Conservation (phyloP, 1,140 invertebrate genomes). For the Apocrypta bakeri region DNA sequence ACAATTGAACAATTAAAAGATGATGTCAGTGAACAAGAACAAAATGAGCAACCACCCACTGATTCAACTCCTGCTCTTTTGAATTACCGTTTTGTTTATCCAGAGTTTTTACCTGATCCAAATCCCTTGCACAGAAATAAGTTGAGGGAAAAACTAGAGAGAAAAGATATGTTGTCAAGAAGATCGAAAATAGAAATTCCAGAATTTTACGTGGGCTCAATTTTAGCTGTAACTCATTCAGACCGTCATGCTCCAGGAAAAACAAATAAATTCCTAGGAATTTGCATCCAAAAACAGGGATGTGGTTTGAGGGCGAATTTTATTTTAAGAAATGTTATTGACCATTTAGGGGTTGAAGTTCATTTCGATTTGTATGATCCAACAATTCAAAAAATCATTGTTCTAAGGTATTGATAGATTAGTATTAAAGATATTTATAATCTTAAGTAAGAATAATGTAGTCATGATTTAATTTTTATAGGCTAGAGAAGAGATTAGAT, state of each 20-base stretch:
- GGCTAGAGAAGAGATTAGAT: constrained; percentile 95
- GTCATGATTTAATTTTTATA: constrained; percentile 68
- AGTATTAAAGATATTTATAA: background rate
- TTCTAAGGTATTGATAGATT: constrained; percentile 63
- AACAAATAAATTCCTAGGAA: constrained; percentile 93
- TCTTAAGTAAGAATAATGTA: background rate
- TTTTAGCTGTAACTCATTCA: constrained; percentile 93
- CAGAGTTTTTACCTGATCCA: constrained; percentile 95
- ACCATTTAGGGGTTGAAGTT: constrained; percentile 92
- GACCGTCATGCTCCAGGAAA: constrained; percentile 92
- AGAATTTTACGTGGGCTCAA: constrained; percentile 97
- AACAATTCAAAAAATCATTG: constrained; percentile 89
- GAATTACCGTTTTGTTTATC: constrained; percentile 83
- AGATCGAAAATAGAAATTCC: constrained; percentile 90
- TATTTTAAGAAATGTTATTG: constrained; percentile 93
- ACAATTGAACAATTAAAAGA: background rate
- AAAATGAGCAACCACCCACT: background rate
- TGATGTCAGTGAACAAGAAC: background rate
- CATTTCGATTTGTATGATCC: constrained; percentile 96
- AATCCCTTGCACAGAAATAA: constrained; percentile 85
- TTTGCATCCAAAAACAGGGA: constrained; percentile 91
- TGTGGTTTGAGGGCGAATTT: constrained; percentile 89
- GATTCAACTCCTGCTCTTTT: background rate
- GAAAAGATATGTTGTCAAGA: constrained; percentile 93
- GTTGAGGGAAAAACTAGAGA: constrained; percentile 91